phyloP scores from a whole-genome alignment of 2,888 invertebrate genomes.

The Teinopalpus imperialis region DNA sequence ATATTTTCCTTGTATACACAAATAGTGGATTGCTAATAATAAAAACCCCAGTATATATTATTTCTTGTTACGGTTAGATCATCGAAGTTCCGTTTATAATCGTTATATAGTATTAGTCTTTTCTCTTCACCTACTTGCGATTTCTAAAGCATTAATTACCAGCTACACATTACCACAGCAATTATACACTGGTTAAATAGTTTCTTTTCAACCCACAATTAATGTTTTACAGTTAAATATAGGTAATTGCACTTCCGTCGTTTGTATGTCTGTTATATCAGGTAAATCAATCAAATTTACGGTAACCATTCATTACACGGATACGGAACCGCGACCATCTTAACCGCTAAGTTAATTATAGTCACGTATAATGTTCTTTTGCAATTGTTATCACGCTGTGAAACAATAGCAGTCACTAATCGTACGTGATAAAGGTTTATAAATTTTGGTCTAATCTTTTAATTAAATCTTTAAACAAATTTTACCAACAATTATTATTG shows the following conservation, averaged over 20 bases:
- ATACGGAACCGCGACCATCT: constrained; percentile 16
- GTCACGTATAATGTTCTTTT: constrained; percentile 11
- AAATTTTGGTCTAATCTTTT: constrained; percentile 7
- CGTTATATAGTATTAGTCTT: background rate
- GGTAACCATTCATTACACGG: constrained; percentile 11
- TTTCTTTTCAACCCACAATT: constrained; percentile 4
- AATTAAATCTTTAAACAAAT: constrained; percentile 16
- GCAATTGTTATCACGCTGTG: constrained; percentile 4
- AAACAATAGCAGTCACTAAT: constrained; percentile 3
- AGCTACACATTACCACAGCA: background rate
- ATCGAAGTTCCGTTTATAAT: constrained; percentile 3
- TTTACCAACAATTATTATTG: background rate
- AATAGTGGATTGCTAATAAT: too few relatives aligned
- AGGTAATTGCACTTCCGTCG: constrained; percentile 15
- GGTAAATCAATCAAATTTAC: constrained; percentile 7
- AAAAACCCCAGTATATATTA: too few relatives aligned
- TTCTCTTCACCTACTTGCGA: background rate
- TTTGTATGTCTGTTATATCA: constrained; percentile 15
- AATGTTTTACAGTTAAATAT: constrained; percentile 5
- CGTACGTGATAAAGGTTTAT: background rate
- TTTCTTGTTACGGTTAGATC: constrained; percentile 2
- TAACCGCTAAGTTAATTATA: constrained; percentile 17
- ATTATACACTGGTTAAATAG: constrained; percentile 13
- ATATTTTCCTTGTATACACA: too few relatives aligned
- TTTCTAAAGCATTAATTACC: constrained; percentile 5